Percentiles rank a stretch among this genome's conserved stretches.
phyloP scores from a whole-genome alignment of 2,888 invertebrate species.

The Drosophila koepferae region DNA sequence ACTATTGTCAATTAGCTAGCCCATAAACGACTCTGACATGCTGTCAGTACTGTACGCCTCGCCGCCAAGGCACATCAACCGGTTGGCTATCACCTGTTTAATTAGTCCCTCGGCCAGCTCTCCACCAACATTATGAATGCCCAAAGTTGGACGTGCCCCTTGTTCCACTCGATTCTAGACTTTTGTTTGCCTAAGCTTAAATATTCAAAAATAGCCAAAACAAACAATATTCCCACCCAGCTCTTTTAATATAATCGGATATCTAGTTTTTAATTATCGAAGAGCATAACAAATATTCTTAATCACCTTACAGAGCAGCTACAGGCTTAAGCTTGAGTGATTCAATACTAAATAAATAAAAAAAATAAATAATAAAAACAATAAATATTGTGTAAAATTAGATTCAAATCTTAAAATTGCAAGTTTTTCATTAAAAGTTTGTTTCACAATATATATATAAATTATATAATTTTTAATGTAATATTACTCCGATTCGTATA shows the following conservation, averaged over 20 bases:
- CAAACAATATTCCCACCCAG: conserved; percentile 3
- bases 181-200: neutral
- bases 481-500: too few relatives aligned
- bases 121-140: neutral
- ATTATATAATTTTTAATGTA: neutral
- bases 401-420: neutral
- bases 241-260: conserved; percentile 3
- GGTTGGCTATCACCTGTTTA: conserved; percentile 27
- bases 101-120: neutral
- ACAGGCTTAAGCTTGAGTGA: neutral
- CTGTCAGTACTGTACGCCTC: conserved; percentile 6
- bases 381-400: neutral
- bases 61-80: conserved; percentile 16
- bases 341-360: neutral
- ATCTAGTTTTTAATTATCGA: conserved; percentile 19
- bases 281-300: neutral
- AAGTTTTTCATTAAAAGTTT: too few relatives aligned
- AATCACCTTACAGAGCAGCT: conserved; percentile 5
- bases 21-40: conserved; percentile 16
- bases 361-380: neutral
- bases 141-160: conserved; percentile 13
- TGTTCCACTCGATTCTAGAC: neutral
- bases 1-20: conserved; percentile 41
- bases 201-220: neutral
- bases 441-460: too few relatives aligned